These are phyloP conservation scores for Batillaria attramentaria DNA, from an alignment of 1,140 invertebrate species.

Conservation along the genomic window DNA sequence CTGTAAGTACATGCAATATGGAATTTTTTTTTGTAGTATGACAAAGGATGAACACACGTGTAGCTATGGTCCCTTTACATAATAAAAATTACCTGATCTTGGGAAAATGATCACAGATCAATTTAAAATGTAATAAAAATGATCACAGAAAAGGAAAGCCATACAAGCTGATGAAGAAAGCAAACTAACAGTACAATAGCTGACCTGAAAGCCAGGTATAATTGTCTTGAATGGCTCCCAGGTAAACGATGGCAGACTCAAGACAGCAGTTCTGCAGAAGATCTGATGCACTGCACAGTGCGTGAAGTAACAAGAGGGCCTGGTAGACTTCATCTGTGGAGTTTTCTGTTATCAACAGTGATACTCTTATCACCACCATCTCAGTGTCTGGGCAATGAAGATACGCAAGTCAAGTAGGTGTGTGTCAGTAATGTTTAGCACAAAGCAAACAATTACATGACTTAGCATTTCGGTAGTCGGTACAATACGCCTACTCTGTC, in stretches of 20 bases:
- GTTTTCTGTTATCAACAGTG: not conserved
- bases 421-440: not conserved
- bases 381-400: not conserved
- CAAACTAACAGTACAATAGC: not conserved
- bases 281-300: not conserved
- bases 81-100: too few species aligned
- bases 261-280: slow-evolving; percentile 14
- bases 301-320: not conserved
- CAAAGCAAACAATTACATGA: not conserved
- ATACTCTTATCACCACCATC: not conserved
- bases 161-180: not conserved
- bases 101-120: not conserved
- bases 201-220: not conserved
- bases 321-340: not conserved
- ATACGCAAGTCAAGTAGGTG: not conserved
- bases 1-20: too few species aligned
- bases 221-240: slow-evolving; percentile 2
- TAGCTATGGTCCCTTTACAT: too few species aligned
- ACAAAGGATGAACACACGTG: not conserved
- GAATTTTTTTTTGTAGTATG: too few species aligned
- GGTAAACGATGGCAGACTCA: slow-evolving; percentile 20
- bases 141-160: not conserved
- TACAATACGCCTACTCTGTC: not conserved
- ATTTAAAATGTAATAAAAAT: not conserved
- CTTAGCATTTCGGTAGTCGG: not conserved